Percentiles rank a stretch among this genome's conserved stretches.
These are phyloP conservation scores for Patiria miniata DNA, from an alignment of 35 echinoderm and acorn worm species.

Conservation along the genomic window DNA sequence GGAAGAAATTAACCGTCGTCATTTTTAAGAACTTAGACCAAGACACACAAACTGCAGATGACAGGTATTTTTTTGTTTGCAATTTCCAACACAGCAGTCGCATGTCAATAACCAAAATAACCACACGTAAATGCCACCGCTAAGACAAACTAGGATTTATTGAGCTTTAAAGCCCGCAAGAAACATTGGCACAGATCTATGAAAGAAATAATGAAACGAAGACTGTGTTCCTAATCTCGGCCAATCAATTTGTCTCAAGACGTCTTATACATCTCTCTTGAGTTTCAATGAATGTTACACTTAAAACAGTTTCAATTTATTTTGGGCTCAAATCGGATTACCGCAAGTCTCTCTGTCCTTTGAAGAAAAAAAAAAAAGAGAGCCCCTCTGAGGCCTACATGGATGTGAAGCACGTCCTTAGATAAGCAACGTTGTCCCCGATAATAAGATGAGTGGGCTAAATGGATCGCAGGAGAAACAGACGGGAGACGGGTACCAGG, in stretches of 20 bases:
- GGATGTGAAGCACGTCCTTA: background rate
- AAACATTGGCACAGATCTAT: background rate
- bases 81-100: no score
- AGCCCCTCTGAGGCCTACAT: background rate
- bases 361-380: background rate
- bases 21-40: no score
- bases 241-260: background rate
- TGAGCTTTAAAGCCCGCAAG: background rate
- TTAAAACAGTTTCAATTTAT: constrained; percentile 29
- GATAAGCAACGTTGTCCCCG: background rate
- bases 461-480: background rate
- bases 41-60: no score
- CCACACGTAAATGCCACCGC: no score
- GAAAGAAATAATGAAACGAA: no score
- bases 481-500: background rate
- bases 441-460: constrained; percentile 9
- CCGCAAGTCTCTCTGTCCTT: background rate
- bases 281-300: constrained; percentile 23
- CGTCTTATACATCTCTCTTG: background rate
- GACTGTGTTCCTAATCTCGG: background rate
- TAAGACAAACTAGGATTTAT: no score
- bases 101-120: no score
- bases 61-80: no score
- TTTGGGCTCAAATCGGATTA: constrained; percentile 25
- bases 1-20: no score